phyloP scores from a whole-genome alignment of 1,140 invertebrate genomes.

The Dendrolimus kikuchii region DNA sequence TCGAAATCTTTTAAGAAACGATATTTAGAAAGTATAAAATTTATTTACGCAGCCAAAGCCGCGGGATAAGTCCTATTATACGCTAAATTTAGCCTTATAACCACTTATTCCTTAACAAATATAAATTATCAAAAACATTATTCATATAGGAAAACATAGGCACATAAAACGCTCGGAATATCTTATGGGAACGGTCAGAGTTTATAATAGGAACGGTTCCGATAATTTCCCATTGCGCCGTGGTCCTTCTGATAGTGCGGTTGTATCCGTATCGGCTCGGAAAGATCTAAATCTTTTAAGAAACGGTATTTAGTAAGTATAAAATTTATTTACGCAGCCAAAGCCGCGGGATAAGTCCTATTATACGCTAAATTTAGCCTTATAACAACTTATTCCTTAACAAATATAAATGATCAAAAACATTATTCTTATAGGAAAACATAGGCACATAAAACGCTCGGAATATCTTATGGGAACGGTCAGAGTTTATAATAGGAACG shows the following conservation, averaged over 20 bases:
- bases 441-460: constrained; percentile 93
- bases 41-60: constrained; percentile 46
- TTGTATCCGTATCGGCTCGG: constrained; percentile 79
- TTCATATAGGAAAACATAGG: constrained; percentile 84
- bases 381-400: constrained; percentile 73
- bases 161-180: constrained; percentile 92
- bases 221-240: constrained; percentile 83
- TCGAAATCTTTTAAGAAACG: constrained; percentile 93
- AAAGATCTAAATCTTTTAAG: constrained; percentile 89
- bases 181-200: constrained; percentile 81
- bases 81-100: constrained; percentile 3
- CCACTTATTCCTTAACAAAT: constrained; percentile 79
- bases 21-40: constrained; percentile 82
- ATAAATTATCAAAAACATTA: constrained; percentile 84
- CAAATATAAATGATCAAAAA: constrained; percentile 87
- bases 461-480: constrained; percentile 85
- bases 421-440: constrained; percentile 80
- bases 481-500: constrained; percentile 84
- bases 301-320: constrained; percentile 85
- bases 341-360: no score
- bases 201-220: constrained; percentile 86
- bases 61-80: no score
- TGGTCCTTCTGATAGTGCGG: constrained; percentile 85
- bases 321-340: constrained; percentile 74
- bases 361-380: background rate